Evolutionary conservation across 2,888 invertebrate genomes (phyloP), one percentile per base, ranked within the genome.

Genomic region (Heliconius aoede): DNA sequence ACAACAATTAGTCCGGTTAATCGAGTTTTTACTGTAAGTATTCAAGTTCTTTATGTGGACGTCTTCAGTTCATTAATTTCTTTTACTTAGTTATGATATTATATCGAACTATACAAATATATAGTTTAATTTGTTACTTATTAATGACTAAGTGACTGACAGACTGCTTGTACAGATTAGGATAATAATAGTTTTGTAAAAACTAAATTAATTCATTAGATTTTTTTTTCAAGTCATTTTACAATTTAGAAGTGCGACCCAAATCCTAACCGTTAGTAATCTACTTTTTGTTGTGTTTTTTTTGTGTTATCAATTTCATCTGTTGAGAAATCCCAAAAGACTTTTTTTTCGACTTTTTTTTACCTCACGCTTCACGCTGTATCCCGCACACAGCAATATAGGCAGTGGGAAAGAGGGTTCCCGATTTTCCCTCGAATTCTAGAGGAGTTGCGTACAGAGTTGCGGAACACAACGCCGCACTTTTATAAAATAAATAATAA

Each of bases 121-220:
- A n/a, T n/a, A n/a, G n/a, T n/a, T n/a, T n/a, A n/a, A n/a, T n/a
- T n/a, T n/a, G n/a, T n/a, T n/a, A n/a, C n/a, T n/a, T n/a, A n/a
- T n/a, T n/a, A n/a, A n/a, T n/a, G n/a, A n/a, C n/a, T n/a, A n/a
- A n/a, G n/a, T n/a, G n/a, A n/a, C n/a, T 72, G 26, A 72, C 72
- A 76, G n/a, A 76, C 24, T 13, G 0, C 60, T 55, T 30, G 26
- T 61, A 30, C 36, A 40, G 58, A 76, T 72, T 40, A 64, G 13
- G 60, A 72, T 76, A 60, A 65, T 40, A 65, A 7, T 36, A 30
- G 5, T 62, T 30, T 51, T 32, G 55, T 28, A 30, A 71, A 64
- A 51, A 69, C 26, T 26, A 51, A n/a, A 62, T 36, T 55, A 9
- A 55, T 64, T 62, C 55, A 18, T 28, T 69, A 15, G 71, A 71